Base-by-base conservation (phyloP, 2,797 vertebrate genomes). In the Lepus townsendii region DNA sequence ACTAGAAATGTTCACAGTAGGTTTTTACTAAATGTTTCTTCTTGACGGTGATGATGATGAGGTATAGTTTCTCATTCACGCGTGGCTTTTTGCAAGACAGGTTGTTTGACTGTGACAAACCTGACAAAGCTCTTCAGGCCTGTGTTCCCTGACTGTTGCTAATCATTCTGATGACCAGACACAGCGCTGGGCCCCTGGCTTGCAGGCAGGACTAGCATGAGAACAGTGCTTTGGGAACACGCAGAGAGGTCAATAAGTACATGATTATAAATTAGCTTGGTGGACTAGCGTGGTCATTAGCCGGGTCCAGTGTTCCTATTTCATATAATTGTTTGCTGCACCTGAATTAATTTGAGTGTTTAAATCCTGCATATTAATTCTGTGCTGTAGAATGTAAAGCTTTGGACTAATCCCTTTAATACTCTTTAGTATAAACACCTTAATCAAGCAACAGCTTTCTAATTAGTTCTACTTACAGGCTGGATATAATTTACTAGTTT, bases 321-420 rank as follows among this genome's bases (percentile, higher is more conserved):
- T 96, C 88, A 27, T 97, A 38, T 97, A 98, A 98, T 98, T 98
- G 97, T 98, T 98, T 97, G 94, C 96, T 97, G 96, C 94, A 97
- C 97, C 97, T 98, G 98, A 98, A 98, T 98, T 98, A 98, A 98
- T 98, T 96, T 97, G 91, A 97, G 96, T 95, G 96, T 97, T 98
- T 98, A 97, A 98, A 98, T 97, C 96, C 96, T 82, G 96, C 93
- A 96, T 98, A 98, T 97, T 97, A 98, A 98, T 97, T 97, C 93
- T 92, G 80, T 97, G 92, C 96, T 98, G 96, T 92, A 96, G 96
- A 97, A 98, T 97, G 94, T 97, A 98, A 97, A 98, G 97, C 96
- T 98, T 97, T 97, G 96, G 96, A 97, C 94, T 98, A 98, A 98
- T 98, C 97, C 93, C 89, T 98, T 97, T 97, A 98, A 98, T 98